A percentile compares a stretch with the other conserved stretches of the same genome.
Evolutionary conservation across 2,113 vertebrate species (phyloP).

Genomic region (Triplophysa rosa): DNA sequence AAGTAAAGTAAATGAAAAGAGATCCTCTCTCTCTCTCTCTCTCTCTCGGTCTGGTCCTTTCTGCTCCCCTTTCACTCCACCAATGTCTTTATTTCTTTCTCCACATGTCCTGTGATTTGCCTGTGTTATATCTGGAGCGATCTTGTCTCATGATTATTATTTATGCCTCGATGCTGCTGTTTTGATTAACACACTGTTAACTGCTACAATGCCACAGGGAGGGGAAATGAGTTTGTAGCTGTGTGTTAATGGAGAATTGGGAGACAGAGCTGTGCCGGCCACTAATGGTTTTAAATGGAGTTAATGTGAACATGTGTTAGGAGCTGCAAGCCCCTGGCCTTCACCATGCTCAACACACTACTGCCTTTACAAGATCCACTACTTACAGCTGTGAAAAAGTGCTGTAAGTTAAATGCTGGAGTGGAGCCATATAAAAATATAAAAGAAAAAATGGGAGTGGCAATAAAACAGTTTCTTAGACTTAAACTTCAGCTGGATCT

Average conservation of each 20-base stretch:
- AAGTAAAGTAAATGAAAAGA: constrained; percentile 50
- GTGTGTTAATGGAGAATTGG: constrained; percentile 48
- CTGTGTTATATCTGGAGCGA: not conserved
- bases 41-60: constrained; percentile 14
- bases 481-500: constrained; percentile 63
- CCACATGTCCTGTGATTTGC: constrained; percentile 1
- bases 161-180: constrained; percentile 42
- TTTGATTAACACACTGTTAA: constrained; percentile 54
- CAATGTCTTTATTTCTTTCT: constrained; percentile 8
- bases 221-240: constrained; percentile 50
- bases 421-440: constrained; percentile 52
- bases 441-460: constrained; percentile 43
- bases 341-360: constrained; percentile 60
- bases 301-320: constrained; percentile 61
- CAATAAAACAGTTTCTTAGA: constrained; percentile 58
- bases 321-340: constrained; percentile 54
- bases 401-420: constrained; percentile 61
- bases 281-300: constrained; percentile 55
- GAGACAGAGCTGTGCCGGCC: constrained; percentile 56
- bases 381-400: constrained; percentile 60
- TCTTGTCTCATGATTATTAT: constrained; percentile 37
- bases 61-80: constrained; percentile 12
- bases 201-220: constrained; percentile 38
- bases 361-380: constrained; percentile 59
- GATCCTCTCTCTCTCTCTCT: constrained; percentile 19